Evolutionary conservation across 2,888 invertebrate genomes (phyloP), one percentile per base, ranked within the genome.

Genomic region (Meloe dianella): DNA sequence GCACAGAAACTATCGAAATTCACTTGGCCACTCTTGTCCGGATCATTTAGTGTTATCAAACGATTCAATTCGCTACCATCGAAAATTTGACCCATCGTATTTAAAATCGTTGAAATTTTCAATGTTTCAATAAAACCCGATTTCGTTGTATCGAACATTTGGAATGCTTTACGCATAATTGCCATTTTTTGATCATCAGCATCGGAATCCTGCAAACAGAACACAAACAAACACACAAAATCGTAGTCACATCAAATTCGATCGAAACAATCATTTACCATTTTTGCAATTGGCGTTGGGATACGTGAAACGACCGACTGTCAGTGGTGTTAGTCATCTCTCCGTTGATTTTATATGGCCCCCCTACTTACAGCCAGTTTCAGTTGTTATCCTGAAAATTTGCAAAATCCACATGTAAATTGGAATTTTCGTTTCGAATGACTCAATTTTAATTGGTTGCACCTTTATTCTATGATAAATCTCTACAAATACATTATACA

Each of bases 71-170:
- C 96, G 59, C 90, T 89, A 81, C 96, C 96, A 81, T 96, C 96
- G 83, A 97, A 96, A 70, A 96, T 89, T 82, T 96, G 96, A 51
- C 97, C 97, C 92, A 97, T 95, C 65, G 96, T 97, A 84, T 95
- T 95, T 71, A 97, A 86, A 79, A 97, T 96, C 76, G 95, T 96
- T 73, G 95, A 92, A 82, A 96, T 93, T 84, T 96, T 96, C 63
- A 92, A 85, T 47, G 94, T 94, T 75, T 96, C 95, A 74, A 97
- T 97, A 85, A 92, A 94, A 59, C 97, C 97, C 69, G 91, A 90
- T 86, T 96, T 96, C 76, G 92, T 92, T 74, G 95, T 95, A 85
- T 97, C 97, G 81, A 96, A 97, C 96, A 97, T 97, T 85, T 95
- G 95, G 88, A 97, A 97, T 78, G 96, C 96, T 85, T 95, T 96